Base-by-base conservation (phyloP, 2,797 vertebrate species). In the Etheostoma nigrum region DNA sequence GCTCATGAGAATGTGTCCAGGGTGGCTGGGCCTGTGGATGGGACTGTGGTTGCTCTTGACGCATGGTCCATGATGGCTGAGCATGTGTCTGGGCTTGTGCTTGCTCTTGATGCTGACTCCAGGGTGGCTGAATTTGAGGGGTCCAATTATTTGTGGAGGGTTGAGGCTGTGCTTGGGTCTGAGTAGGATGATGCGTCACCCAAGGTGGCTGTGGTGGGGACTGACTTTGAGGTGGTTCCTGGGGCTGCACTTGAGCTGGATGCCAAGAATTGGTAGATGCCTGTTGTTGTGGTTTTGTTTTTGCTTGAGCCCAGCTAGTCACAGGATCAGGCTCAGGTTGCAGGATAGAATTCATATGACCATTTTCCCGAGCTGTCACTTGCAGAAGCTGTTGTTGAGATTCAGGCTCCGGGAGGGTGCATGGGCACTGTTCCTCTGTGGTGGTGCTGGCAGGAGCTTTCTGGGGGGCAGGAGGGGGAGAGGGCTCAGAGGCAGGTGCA, bases 231-330 rank as follows among this genome's bases (percentile, higher is more conserved):
- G 79, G 70, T 54, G 84, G 82, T 61, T 86, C 88, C 72, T 92
- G 87, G 25, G 89, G 72, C 48, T 93, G 91, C 87, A 89, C 93
- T 79, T 86, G 93, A 65, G 76, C 65, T 79, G 88, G 74, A 83
- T 86, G 94, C 96, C 87, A 90, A 60, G 70, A 81, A 90, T 65
- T 91, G 72, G 78, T 85, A 64, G 75, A 80, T 81, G 65, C 79
- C 72, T 93, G 95, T 83, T 85, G 92, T 82, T 81, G 94, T 91
- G 48, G 75, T 84, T 82, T 92, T 76, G 92, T 93, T 94, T 75
- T 92, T 73, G 78, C 76, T 75, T 70, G 72, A 74, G 84, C 76
- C 93, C 92, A 95, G 33, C 89, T 84, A 45, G 74, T 76, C 48
- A 76, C 84, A 74, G 85, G 63, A 64, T 80, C 71, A 14, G 81